Percentiles rank a stretch among this genome's conserved stretches.
Conservation (phyloP, 2,113 vertebrate genomes). For the Mesitornis unicolor region DNA sequence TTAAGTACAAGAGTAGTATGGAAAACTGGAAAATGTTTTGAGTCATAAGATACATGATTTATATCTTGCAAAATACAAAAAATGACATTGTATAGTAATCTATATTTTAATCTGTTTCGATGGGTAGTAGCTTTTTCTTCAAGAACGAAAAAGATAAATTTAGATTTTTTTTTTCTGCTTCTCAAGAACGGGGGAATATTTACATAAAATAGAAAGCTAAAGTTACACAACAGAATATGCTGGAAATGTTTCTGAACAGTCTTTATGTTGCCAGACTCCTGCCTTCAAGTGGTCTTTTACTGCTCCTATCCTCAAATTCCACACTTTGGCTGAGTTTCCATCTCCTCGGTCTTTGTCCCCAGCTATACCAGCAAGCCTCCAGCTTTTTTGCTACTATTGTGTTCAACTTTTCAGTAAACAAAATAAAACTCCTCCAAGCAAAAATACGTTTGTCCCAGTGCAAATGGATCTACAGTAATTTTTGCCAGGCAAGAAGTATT, state of each 20-base stretch:
- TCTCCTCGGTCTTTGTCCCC: background rate
- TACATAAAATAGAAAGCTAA: slow-evolving; percentile 3
- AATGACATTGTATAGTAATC: rapidly evolving
- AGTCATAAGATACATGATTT: background rate
- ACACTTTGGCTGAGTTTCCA: background rate
- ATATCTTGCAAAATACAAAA: background rate
- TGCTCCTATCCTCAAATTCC: slow-evolving; percentile 31
- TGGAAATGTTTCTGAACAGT: background rate
- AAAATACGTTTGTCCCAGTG: background rate
- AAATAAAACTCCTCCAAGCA: background rate
- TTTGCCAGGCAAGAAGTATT: background rate
- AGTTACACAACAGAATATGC: background rate
- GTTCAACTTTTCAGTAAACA: slow-evolving; percentile 9
- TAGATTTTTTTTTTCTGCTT: background rate
- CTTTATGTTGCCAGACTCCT: background rate
- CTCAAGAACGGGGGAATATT: background rate
- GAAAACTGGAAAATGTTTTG: background rate
- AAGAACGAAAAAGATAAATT: background rate
- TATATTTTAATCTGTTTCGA: background rate
- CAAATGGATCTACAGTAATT: background rate
- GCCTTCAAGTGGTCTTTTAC: slow-evolving; percentile 20
- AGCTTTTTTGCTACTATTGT: slow-evolving; percentile 10
- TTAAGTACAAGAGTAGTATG: background rate
- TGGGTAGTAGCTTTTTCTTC: background rate
- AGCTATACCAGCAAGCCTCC: background rate